Conservation (phyloP, 2,888 invertebrate genomes). For the Steinernema scapterisci region DNA sequence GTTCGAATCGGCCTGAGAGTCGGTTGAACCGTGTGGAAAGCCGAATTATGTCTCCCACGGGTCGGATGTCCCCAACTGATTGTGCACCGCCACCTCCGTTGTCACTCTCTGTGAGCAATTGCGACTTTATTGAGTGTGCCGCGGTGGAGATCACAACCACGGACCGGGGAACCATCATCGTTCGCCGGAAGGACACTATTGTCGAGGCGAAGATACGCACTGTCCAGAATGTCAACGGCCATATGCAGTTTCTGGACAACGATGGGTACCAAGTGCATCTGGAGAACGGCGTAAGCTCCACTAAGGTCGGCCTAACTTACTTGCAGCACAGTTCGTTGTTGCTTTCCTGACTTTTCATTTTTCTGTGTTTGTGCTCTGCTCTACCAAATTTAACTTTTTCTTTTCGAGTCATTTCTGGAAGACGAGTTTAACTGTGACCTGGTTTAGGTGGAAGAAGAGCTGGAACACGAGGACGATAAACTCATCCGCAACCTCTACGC, state of each 20-base stretch:
- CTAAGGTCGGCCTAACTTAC: slow-evolving; percentile 14
- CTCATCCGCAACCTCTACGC: background rate
- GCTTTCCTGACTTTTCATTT: slow-evolving; percentile 11
- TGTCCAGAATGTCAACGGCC: background rate
- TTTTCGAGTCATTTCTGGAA: background rate
- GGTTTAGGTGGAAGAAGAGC: slow-evolving; percentile 9
- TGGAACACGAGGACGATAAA: slow-evolving; percentile 21
- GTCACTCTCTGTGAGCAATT: background rate
- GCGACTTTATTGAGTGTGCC: background rate
- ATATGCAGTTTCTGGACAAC: background rate
- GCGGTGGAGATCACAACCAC: slow-evolving; percentile 6
- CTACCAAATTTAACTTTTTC: background rate
- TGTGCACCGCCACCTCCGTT: background rate
- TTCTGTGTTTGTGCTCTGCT: slow-evolving; percentile 14
- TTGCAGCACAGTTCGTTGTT: background rate
- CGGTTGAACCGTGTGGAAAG: background rate
- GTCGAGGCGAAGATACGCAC: background rate
- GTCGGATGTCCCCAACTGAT: background rate
- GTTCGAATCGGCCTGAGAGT: slow-evolving; percentile 16
- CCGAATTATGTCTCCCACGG: background rate
- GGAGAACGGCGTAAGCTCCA: background rate
- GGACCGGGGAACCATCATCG: background rate
- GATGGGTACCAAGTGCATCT: background rate
- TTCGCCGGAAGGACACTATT: background rate
- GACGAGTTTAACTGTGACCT: background rate